Evolutionary conservation across 1,140 invertebrate species (phyloP).

Genomic region (Calliphora vicina): DNA sequence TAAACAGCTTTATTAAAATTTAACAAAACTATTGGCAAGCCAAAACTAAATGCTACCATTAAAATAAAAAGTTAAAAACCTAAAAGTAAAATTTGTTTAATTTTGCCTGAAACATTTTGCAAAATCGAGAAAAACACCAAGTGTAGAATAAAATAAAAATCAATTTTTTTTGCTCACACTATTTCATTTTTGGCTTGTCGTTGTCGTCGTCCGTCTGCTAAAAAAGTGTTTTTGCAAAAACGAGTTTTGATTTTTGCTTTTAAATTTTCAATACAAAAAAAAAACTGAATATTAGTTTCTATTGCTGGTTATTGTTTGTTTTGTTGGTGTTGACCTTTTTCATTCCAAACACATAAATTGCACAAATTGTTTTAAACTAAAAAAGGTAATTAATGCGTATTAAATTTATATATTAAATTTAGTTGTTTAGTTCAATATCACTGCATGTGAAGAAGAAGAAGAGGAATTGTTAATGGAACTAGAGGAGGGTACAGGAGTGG

Average conservation of each 20-base stretch:
- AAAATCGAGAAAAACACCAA: not conserved
- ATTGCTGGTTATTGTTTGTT: not conserved
- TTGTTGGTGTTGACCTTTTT: not conserved
- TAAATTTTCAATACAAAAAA: not conserved
- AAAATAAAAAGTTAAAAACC: not conserved
- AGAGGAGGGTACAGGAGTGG: not conserved
- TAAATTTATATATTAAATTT: not conserved
- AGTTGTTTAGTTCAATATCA: too few species aligned
- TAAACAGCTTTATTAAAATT: not conserved
- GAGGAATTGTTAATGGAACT: not conserved
- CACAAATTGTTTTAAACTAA: not conserved
- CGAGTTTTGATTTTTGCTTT: not conserved
- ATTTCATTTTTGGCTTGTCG: not conserved
- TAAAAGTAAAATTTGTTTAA: not conserved
- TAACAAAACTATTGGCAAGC: not conserved
- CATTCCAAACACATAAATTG: not conserved
- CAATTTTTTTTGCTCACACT: constrained; percentile 10
- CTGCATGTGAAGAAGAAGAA: not conserved
- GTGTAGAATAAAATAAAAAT: not conserved
- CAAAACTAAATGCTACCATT: not conserved
- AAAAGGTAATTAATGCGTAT: not conserved
- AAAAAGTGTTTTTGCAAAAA: constrained; percentile 1
- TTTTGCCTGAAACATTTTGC: not conserved
- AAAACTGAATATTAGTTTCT: not conserved
- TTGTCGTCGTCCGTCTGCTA: not conserved